phyloP scores from a whole-genome alignment of 2,113 vertebrate genomes.

The Myotis yumanensis region DNA sequence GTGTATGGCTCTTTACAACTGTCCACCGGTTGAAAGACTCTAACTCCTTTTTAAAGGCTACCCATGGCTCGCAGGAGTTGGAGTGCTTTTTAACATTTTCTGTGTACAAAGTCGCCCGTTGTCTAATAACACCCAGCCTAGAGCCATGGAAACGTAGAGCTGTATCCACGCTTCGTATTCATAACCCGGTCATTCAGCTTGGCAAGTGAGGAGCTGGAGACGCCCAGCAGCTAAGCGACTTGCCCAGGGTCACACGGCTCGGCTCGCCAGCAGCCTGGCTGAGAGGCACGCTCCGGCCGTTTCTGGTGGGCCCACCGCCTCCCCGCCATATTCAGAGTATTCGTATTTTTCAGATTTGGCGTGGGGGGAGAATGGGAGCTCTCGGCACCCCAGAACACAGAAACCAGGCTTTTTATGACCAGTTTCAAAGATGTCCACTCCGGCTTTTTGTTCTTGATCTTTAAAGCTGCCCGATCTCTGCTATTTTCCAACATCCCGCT shows the following conservation, averaged over 20 bases:
- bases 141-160: background rate
- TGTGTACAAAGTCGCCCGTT: conserved; percentile 26
- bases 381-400: background rate
- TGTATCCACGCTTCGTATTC: background rate
- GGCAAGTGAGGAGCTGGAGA: background rate
- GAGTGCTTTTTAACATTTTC: conserved; percentile 54
- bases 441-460: conserved; percentile 12
- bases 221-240: background rate
- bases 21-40: conserved; percentile 48
- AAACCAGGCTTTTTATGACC: conserved; percentile 4
- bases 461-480: background rate
- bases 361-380: background rate
- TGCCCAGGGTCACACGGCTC: background rate
- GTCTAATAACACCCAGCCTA: background rate
- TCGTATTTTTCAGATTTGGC: background rate
- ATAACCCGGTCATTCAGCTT: background rate
- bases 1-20: conserved; percentile 63
- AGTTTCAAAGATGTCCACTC: conserved; percentile 25
- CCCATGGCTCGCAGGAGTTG: conserved; percentile 49
- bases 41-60: conserved; percentile 56
- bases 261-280: background rate
- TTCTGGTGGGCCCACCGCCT: background rate
- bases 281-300: background rate
- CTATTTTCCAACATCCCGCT: conserved; percentile 8
- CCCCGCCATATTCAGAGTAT: background rate